Conservation (phyloP, 2,888 invertebrate genomes). For the Thereva nobilitata region DNA sequence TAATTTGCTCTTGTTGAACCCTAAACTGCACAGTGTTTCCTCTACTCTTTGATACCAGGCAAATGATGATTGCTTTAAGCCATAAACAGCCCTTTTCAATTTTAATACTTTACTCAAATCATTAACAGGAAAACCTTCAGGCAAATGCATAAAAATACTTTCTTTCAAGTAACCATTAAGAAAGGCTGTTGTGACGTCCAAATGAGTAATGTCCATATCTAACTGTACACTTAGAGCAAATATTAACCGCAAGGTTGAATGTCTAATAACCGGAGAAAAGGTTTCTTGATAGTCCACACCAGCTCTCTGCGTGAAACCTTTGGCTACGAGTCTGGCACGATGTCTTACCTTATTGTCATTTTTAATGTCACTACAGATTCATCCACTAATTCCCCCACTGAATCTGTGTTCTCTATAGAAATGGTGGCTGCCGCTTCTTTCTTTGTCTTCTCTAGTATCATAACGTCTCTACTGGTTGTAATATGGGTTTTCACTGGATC, state of each 20-base stretch:
- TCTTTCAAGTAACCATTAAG: conserved; percentile 33
- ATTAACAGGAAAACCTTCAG: conserved; percentile 36
- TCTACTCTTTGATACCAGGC: too few relatives aligned
- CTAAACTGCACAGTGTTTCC: too few relatives aligned
- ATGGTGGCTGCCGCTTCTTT: conserved; percentile 3
- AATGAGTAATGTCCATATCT: conserved; percentile 39
- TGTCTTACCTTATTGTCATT: conserved; percentile 38
- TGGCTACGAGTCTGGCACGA: conserved; percentile 40
- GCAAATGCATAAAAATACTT: conserved; percentile 36
- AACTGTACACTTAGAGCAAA: conserved; percentile 44
- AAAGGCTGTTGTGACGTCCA: conserved; percentile 38
- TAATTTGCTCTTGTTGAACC: too few relatives aligned
- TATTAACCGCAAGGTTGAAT: conserved; percentile 42
- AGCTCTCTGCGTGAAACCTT: too few relatives aligned
- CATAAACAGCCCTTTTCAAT: too few relatives aligned
- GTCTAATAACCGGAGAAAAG: conserved; percentile 40
- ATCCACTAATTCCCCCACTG: conserved; percentile 34
- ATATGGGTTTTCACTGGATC: too few relatives aligned
- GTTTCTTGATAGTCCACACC: conserved; percentile 38
- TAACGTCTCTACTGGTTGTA: background rate
- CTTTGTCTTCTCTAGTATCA: background rate
- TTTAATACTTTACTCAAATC: too few relatives aligned
- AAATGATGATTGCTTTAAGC: too few relatives aligned
- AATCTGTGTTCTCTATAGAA: conserved; percentile 17
- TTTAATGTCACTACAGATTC: conserved; percentile 40